Conservation (phyloP, 2,113 vertebrate genomes). For the Pampusana beccarii region DNA sequence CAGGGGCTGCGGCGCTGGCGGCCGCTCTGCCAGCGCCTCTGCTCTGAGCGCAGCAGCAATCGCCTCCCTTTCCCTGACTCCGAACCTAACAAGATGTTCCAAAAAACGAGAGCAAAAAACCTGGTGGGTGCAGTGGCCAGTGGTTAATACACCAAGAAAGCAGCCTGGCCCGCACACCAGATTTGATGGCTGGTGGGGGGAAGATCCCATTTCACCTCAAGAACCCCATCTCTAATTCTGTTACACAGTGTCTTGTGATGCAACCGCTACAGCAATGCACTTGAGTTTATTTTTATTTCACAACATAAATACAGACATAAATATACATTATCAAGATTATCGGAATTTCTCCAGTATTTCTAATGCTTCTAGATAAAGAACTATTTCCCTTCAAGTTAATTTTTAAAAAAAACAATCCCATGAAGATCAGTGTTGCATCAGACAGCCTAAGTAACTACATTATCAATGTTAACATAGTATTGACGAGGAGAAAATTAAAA, state of each 20-base stretch:
- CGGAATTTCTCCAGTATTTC: not conserved
- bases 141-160: not conserved
- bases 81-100: not conserved
- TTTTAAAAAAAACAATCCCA: not conserved
- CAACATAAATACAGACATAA: not conserved
- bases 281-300: not conserved
- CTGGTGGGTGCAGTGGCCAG: not conserved
- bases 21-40: not conserved
- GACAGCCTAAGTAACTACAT: not conserved
- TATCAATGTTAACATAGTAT: not conserved
- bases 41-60: accelerated
- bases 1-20: not conserved
- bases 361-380: not conserved
- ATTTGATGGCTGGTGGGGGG: not conserved
- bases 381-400: not conserved
- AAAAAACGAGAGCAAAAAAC: not conserved
- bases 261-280: not conserved
- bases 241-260: not conserved
- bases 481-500: not conserved
- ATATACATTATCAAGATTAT: not conserved
- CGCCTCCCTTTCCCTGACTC: accelerated
- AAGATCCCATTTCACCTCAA: not conserved
- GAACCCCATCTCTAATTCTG: not conserved
- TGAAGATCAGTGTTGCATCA: not conserved
- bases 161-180: not conserved